Evolutionary conservation across 2,888 invertebrate species (phyloP).

Genomic region (Agapostemon virescens): DNA sequence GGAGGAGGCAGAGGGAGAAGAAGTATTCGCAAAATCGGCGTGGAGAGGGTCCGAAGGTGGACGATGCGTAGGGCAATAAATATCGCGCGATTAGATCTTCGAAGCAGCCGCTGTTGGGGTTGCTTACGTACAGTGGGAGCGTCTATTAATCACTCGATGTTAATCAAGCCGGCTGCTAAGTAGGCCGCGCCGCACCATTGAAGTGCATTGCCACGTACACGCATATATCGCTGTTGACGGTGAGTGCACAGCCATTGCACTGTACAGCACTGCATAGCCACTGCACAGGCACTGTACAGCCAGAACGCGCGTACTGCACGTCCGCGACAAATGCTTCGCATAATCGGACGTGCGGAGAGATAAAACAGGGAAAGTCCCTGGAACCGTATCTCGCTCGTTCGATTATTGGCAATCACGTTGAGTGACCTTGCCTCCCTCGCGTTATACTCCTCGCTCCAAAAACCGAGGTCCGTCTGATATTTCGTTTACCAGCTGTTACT

Average conservation of each 20-base stretch:
- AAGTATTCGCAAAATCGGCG: conserved; percentile 65
- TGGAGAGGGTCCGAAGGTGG: conserved; percentile 66
- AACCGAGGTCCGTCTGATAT: neutral
- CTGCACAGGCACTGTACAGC: neutral
- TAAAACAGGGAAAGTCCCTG: conserved; percentile 16
- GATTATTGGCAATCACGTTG: conserved; percentile 12
- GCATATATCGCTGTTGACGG: conserved; percentile 16
- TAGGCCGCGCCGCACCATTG: conserved; percentile 76
- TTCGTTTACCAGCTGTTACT: neutral
- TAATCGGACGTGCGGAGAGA: conserved; percentile 19
- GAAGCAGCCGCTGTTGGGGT: conserved; percentile 66
- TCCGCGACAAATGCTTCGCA: conserved; percentile 36
- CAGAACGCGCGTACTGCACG: neutral
- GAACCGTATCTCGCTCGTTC: neutral
- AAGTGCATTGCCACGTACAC: conserved; percentile 69
- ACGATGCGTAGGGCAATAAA: conserved; percentile 76
- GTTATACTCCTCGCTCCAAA: neutral
- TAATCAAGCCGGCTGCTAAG: conserved; percentile 78
- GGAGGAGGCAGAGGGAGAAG: conserved; percentile 36
- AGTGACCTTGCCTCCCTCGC: neutral
- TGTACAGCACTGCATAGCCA: conserved; percentile 13
- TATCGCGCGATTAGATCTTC: conserved; percentile 79
- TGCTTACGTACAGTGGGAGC: conserved; percentile 70
- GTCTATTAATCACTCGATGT: conserved; percentile 78
- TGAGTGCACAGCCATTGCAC: conserved; percentile 9